These are phyloP conservation scores for Sinelater perroti DNA, from an alignment of 2,888 invertebrate genomes.

Conservation along the genomic window DNA sequence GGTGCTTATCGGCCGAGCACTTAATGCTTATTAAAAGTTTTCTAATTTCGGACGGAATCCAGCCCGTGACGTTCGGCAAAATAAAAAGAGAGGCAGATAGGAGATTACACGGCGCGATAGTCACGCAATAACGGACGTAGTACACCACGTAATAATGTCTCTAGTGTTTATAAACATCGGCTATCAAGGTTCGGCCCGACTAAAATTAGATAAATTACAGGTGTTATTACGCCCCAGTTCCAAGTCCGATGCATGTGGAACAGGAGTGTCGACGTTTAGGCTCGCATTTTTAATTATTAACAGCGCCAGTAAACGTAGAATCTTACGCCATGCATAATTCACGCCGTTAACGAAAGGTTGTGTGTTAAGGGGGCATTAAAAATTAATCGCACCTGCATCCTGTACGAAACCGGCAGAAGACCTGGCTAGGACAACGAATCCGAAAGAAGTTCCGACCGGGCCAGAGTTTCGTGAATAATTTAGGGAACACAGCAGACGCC, in stretches of 20 bases:
- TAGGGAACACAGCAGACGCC: not conserved
- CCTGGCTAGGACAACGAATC: not conserved
- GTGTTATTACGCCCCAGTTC: constrained; percentile 7
- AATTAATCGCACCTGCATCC: constrained; percentile 13
- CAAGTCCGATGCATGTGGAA: not conserved
- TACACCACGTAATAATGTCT: constrained; percentile 3
- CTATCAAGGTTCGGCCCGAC: not conserved
- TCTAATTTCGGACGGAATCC: not conserved
- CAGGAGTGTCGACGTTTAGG: too few species aligned
- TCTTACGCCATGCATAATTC: too few species aligned
- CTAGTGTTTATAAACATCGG: constrained; percentile 10
- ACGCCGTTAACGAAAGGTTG: too few species aligned
- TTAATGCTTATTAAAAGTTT: constrained; percentile 6
- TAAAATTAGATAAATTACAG: constrained; percentile 17
- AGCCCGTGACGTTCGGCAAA: not conserved
- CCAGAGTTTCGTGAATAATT: not conserved
- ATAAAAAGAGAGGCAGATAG: not conserved
- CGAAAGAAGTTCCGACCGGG: not conserved
- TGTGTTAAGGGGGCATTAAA: too few species aligned
- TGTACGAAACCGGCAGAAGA: not conserved
- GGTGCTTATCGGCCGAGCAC: constrained; percentile 21
- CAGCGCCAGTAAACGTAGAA: too few species aligned
- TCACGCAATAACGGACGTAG: not conserved
- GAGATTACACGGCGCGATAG: too few species aligned
- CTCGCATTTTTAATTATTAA: too few species aligned